phyloP scores from a whole-genome alignment of 1,140 invertebrate species.

The Brachionus manjavacas region DNA sequence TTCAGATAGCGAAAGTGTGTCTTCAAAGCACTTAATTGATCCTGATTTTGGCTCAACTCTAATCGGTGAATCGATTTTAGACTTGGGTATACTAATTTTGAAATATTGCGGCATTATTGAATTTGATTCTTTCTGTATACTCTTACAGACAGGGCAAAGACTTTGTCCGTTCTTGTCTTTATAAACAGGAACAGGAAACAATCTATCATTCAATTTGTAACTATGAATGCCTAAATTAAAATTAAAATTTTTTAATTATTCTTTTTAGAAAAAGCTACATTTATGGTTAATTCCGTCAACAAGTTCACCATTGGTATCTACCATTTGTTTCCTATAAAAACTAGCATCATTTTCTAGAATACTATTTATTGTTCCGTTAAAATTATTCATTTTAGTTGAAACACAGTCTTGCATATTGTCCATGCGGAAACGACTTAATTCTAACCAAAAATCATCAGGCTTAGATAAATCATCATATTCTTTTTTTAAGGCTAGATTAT shows the following conservation, averaged over 20 bases:
- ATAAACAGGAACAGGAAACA: constrained; percentile 30
- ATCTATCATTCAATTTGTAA: constrained; percentile 19
- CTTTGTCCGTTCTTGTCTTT: constrained; percentile 25
- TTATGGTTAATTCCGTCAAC: constrained; percentile 13
- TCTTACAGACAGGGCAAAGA: constrained; percentile 39
- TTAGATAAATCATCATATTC: neutral
- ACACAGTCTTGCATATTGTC: constrained; percentile 26
- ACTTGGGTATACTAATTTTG: constrained; percentile 39
- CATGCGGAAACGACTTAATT: neutral
- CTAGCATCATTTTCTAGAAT: neutral
- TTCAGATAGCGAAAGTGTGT: constrained; percentile 20
- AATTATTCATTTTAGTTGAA: constrained; percentile 11
- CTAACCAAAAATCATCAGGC: constrained; percentile 21
- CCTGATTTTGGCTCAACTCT: neutral
- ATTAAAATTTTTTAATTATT: neutral
- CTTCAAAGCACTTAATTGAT: neutral
- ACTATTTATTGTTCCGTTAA: constrained; percentile 10
- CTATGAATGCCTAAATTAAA: constrained; percentile 13
- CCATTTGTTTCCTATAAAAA: neutral
- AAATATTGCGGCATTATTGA: neutral
- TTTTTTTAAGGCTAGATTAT: neutral
- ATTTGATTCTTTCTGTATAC: neutral
- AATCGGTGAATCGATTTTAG: neutral
- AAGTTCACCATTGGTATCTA: neutral
- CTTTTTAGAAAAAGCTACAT: neutral